Conservation (phyloP, 1,140 invertebrate genomes). For the Orchestia grillus region DNA sequence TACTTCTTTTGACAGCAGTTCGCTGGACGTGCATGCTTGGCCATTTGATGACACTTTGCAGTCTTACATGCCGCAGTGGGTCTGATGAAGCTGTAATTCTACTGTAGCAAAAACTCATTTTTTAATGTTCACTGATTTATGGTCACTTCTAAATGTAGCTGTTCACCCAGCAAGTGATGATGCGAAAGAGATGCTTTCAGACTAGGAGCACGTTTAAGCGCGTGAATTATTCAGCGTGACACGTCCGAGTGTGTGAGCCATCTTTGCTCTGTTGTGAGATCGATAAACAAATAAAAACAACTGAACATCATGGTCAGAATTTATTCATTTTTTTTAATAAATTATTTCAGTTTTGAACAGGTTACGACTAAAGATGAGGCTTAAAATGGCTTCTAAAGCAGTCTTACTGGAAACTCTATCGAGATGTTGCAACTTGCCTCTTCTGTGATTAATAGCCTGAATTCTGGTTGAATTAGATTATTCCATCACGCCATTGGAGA, state of each 20-base stretch:
- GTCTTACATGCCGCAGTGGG: not conserved
- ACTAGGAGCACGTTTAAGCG: not conserved
- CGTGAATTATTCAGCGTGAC: no score
- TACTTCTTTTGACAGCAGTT: no score
- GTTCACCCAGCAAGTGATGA: not conserved
- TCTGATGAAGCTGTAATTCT: not conserved
- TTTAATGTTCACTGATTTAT: not conserved
- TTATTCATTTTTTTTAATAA: not conserved
- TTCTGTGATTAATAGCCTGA: not conserved
- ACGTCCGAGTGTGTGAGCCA: no score
- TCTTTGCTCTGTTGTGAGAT: not conserved
- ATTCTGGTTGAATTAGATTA: not conserved
- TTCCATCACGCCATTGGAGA: not conserved
- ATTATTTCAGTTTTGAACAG: not conserved
- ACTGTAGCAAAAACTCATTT: not conserved
- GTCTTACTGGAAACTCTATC: not conserved
- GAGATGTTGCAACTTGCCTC: not conserved
- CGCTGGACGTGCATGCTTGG: no score
- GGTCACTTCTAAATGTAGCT: not conserved
- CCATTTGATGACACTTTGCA: no score
- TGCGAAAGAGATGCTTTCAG: not conserved
- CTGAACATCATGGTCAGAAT: not conserved
- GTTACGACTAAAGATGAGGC: not conserved
- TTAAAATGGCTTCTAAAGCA: not conserved
- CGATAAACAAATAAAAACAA: not conserved